Evolutionary conservation across 2,888 invertebrate species (phyloP).

Genomic region (Oscheius sp.): DNA sequence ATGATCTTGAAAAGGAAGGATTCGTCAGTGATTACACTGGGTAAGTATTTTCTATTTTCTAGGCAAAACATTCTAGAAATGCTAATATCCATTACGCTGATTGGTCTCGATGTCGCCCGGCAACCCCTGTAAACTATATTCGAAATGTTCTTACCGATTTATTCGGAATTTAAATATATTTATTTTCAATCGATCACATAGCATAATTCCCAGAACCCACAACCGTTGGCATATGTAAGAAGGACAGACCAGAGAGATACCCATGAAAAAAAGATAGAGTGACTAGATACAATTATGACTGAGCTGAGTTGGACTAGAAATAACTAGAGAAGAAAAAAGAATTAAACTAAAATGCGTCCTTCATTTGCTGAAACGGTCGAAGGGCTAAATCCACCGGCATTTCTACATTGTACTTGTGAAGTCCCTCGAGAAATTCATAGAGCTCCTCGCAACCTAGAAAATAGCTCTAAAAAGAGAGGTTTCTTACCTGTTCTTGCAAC

Average conservation of each 20-base stretch:
- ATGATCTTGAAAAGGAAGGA: slow-evolving; percentile 49
- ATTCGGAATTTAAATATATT: slow-evolving; percentile 36
- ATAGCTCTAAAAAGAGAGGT: background rate
- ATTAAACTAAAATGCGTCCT: slow-evolving; percentile 84
- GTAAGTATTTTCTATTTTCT: slow-evolving; percentile 24
- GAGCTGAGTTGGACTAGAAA: slow-evolving; percentile 6
- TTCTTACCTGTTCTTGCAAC: slow-evolving; percentile 84
- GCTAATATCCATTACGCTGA: slow-evolving; percentile 51
- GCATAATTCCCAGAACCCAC: slow-evolving; percentile 16
- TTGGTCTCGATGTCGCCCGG: slow-evolving; percentile 53
- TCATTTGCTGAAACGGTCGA: slow-evolving; percentile 94
- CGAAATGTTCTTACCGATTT: slow-evolving; percentile 52
- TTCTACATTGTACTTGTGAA: slow-evolving; percentile 86
- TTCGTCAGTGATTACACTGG: slow-evolving; percentile 50
- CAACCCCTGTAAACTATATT: slow-evolving; percentile 51
- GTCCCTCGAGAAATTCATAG: slow-evolving; percentile 85
- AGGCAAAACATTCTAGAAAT: slow-evolving; percentile 24
- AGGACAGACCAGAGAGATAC: slow-evolving; percentile 26
- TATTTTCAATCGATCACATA: background rate
- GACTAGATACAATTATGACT: slow-evolving; percentile 10
- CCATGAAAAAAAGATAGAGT: slow-evolving; percentile 13
- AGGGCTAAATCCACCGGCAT: slow-evolving; percentile 95
- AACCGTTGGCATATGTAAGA: slow-evolving; percentile 28
- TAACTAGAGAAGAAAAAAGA: background rate
- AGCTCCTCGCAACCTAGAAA: slow-evolving; percentile 89